Conservation (phyloP, 2,888 invertebrate species). For the Hermaeophaga mercurialis region DNA sequence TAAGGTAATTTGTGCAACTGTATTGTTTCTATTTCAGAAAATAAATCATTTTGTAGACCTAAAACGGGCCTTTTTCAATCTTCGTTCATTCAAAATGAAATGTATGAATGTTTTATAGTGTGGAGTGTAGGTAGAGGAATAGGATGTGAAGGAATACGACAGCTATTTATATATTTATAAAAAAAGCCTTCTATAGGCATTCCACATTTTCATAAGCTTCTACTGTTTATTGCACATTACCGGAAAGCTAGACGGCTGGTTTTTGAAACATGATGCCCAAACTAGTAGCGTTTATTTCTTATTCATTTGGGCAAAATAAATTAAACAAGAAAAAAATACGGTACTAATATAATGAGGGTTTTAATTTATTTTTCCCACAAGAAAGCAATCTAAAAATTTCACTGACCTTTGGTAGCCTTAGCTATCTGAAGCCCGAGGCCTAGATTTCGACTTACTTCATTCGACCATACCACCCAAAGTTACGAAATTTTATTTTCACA, state of each 20-base stretch:
- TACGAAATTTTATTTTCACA: too few relatives aligned
- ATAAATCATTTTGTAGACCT: slow-evolving; percentile 50
- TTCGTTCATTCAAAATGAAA: slow-evolving; percentile 44
- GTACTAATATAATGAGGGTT: background rate
- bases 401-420: slow-evolving; percentile 59
- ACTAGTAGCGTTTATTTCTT: slow-evolving; percentile 38
- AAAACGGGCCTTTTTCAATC: slow-evolving; percentile 38
- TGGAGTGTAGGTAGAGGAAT: slow-evolving; percentile 39
- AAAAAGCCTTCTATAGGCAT: slow-evolving; percentile 55
- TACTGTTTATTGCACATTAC: slow-evolving; percentile 42
- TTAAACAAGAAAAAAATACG: slow-evolving; percentile 32
- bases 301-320: slow-evolving; percentile 38
- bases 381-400: slow-evolving; percentile 41
- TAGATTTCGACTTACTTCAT: slow-evolving; percentile 41
- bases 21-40: slow-evolving; percentile 44
- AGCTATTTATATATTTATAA: slow-evolving; percentile 45
- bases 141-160: slow-evolving; percentile 51
- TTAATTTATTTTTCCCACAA: slow-evolving; percentile 43
- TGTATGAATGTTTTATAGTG: slow-evolving; percentile 43
- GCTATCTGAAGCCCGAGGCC: slow-evolving; percentile 57
- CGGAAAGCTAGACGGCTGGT: slow-evolving; percentile 37
- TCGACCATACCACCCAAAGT: slow-evolving; percentile 39
- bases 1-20: slow-evolving; percentile 42
- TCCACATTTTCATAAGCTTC: slow-evolving; percentile 52
- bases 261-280: slow-evolving; percentile 38